Conservation (phyloP, 37 sponge, comb jelly and placozoan genomes). For the Cliona cf. orientalis region DNA sequence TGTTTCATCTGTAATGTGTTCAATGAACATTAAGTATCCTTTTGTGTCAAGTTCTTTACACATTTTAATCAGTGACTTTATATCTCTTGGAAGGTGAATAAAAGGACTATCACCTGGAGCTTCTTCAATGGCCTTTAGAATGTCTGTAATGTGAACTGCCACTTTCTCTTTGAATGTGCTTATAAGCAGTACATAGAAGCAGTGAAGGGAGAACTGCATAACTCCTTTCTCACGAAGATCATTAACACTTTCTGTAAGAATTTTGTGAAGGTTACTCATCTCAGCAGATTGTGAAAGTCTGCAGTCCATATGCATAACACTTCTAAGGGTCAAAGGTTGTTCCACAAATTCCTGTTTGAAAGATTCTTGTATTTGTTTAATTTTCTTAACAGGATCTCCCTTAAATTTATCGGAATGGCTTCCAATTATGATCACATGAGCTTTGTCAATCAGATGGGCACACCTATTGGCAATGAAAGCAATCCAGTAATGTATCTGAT, state of each 20-base stretch:
- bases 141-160: neutral
- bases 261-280: neutral
- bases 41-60: neutral
- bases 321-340: neutral
- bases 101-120: neutral
- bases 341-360: neutral
- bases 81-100: neutral
- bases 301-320: neutral
- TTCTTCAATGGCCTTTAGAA: neutral
- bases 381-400: neutral
- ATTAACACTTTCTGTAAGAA: neutral
- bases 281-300: neutral
- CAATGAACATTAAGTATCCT: neutral
- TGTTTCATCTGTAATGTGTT: neutral
- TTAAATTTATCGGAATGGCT: slow-evolving; percentile 5
- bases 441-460: neutral
- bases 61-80: neutral
- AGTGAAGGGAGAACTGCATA: neutral
- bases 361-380: neutral
- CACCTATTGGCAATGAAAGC: neutral
- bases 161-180: neutral
- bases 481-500: neutral
- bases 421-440: slow-evolving; percentile 3
- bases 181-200: slow-evolving; percentile 1
- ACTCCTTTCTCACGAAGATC: neutral